These are phyloP conservation scores for Ostrea edulis DNA, from an alignment of 1,140 invertebrate genomes.

Conservation along the genomic window DNA sequence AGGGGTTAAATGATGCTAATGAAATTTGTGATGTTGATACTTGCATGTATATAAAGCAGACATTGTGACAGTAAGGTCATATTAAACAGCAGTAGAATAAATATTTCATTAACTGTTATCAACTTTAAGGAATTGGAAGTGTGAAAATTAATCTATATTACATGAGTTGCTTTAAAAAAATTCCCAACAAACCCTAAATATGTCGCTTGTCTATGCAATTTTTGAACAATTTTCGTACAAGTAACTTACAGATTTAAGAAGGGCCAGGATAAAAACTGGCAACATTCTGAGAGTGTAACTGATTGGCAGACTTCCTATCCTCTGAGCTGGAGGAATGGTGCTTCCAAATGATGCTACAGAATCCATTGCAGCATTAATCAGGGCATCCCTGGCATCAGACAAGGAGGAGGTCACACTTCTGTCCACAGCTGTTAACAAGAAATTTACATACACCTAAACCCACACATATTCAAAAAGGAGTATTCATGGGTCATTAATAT, in stretches of 20 bases:
- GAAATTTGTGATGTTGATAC: too few relatives aligned
- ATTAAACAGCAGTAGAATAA: too few relatives aligned
- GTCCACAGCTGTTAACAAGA: constrained; percentile 89
- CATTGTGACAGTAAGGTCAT: too few relatives aligned
- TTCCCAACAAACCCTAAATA: too few relatives aligned
- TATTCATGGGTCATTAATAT: too few relatives aligned
- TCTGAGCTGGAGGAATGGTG: constrained; percentile 82
- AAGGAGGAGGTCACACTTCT: constrained; percentile 91
- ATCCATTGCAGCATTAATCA: constrained; percentile 97
- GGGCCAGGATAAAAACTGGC: constrained; percentile 93
- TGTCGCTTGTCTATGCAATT: not conserved
- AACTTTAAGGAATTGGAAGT: not conserved
- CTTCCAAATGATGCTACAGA: constrained; percentile 89
- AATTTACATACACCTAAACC: not conserved
- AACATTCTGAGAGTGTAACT: constrained; percentile 88
- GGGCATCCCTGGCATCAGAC: constrained; percentile 95
- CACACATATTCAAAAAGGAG: not conserved
- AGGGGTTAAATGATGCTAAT: too few relatives aligned
- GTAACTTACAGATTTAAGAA: constrained; percentile 91
- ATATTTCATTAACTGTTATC: too few relatives aligned
- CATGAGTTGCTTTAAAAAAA: too few relatives aligned
- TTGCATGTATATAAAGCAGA: too few relatives aligned
- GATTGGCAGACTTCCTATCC: constrained; percentile 85
- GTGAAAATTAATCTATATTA: not conserved
- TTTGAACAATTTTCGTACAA: not conserved